Evolutionary conservation across 2,113 vertebrate genomes (phyloP).

Genomic region (Talpa occidentalis): DNA sequence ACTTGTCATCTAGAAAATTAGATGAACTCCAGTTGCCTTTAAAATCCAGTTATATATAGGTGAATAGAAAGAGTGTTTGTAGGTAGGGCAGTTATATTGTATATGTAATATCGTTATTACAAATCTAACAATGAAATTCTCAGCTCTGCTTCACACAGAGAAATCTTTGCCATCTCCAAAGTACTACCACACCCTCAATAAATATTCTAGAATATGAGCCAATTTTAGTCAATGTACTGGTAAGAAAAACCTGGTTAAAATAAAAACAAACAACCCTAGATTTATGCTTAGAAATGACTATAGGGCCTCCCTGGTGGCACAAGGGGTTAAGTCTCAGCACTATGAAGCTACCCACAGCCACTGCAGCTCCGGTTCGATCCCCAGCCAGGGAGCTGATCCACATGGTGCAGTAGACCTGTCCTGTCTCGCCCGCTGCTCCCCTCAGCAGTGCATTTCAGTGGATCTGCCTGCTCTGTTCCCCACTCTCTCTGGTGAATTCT

Average conservation of each 20-base stretch:
- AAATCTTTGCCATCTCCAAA: not conserved
- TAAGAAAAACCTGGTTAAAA: not conserved
- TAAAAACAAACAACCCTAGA: not conserved
- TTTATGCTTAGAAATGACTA: not conserved
- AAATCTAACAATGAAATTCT: not conserved
- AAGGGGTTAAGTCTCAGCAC: too few relatives aligned
- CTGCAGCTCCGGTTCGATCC: too few relatives aligned
- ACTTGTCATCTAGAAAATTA: conserved; percentile 66
- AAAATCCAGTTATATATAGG: conserved; percentile 67
- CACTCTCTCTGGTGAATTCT: too few relatives aligned
- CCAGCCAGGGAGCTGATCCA: too few relatives aligned
- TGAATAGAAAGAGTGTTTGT: conserved; percentile 53
- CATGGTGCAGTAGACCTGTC: too few relatives aligned
- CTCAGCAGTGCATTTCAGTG: too few relatives aligned
- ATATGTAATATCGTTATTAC: not conserved
- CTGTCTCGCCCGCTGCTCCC: too few relatives aligned
- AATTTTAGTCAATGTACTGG: not conserved
- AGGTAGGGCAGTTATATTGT: not conserved
- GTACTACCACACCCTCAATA: not conserved
- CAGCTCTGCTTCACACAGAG: not conserved
- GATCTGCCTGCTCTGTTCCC: too few relatives aligned
- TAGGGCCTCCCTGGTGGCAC: too few relatives aligned
- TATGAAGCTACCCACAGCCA: too few relatives aligned
- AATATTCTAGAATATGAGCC: not conserved
- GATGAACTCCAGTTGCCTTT: conserved; percentile 63